phyloP scores from a whole-genome alignment of 1,140 invertebrate genomes.

The Contarinia nasturtii region DNA sequence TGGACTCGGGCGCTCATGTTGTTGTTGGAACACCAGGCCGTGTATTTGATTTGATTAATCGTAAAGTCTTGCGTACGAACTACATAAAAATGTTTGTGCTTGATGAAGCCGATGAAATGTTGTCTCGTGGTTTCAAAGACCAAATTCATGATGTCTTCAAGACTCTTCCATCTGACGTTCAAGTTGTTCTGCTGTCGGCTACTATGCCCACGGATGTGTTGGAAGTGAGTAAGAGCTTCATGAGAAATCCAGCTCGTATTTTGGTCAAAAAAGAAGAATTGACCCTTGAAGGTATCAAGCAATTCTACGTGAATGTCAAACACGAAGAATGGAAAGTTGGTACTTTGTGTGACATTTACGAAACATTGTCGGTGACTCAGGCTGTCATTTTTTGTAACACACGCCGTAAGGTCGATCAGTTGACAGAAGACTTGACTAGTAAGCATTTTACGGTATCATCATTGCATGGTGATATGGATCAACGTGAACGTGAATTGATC shows the following conservation, averaged over 20 bases:
- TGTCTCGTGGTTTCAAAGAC: constrained; percentile 94
- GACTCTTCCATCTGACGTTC: constrained; percentile 65
- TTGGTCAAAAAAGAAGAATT: constrained; percentile 96
- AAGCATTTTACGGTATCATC: constrained; percentile 95
- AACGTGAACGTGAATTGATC: constrained; percentile 85
- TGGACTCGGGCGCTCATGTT: constrained; percentile 80
- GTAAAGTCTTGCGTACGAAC: constrained; percentile 59
- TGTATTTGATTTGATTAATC: constrained; percentile 90
- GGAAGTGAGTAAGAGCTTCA: constrained; percentile 88
- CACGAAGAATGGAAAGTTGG: constrained; percentile 94
- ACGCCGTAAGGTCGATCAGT: constrained; percentile 88
- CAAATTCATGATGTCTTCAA: constrained; percentile 97
- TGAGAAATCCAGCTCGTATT: constrained; percentile 84
- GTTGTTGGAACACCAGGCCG: constrained; percentile 93
- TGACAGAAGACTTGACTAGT: constrained; percentile 77
- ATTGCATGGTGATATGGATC: constrained; percentile 98
- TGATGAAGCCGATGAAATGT: constrained; percentile 98
- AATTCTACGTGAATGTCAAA: constrained; percentile 87
- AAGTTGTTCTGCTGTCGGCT: constrained; percentile 87
- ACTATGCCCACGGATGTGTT: constrained; percentile 89
- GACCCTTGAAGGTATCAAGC: constrained; percentile 92
- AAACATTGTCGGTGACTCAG: constrained; percentile 91
- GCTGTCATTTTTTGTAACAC: constrained; percentile 99
- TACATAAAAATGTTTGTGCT: constrained; percentile 90
- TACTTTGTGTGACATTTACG: constrained; percentile 86